These are phyloP conservation scores for Brachionus koreanus DNA, from an alignment of 1,140 invertebrate genomes.

Conservation along the genomic window DNA sequence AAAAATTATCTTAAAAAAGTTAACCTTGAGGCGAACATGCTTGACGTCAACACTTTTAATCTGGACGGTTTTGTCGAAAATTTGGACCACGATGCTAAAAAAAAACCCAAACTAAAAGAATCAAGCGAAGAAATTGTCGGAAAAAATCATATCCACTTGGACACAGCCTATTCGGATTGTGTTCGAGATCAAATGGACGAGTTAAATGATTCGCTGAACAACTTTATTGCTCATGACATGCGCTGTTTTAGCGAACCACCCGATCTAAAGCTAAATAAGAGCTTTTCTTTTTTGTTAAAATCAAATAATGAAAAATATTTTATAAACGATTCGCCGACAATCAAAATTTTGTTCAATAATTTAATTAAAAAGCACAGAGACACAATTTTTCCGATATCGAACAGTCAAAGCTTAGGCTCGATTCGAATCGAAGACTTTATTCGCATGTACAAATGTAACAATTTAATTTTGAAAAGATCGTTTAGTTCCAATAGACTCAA, in stretches of 20 bases:
- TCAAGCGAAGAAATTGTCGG: not conserved
- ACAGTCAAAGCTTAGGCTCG: not conserved
- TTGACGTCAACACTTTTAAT: not conserved
- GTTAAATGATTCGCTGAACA: not conserved
- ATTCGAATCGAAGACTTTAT: not conserved
- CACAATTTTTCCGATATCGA: not conserved
- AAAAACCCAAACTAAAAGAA: not conserved
- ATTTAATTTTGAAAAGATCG: not conserved
- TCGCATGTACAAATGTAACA: slow-evolving; percentile 12
- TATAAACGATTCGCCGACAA: not conserved
- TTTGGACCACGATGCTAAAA: not conserved
- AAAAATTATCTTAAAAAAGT: not conserved
- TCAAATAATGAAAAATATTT: not conserved
- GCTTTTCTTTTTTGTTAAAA: not conserved
- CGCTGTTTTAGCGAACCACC: slow-evolving; percentile 26
- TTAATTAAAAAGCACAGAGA: slow-evolving; percentile 6
- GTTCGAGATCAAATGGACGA: not conserved
- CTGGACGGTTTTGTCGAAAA: not conserved
- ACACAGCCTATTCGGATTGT: not conserved
- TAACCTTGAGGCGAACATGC: not conserved
- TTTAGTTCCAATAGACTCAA: slow-evolving; percentile 14
- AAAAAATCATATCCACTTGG: not conserved
- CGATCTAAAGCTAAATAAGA: not conserved
- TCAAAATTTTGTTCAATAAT: slow-evolving; percentile 18
- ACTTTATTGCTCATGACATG: not conserved